These are phyloP conservation scores for Brachionus sp. DNA, from an alignment of 1,140 invertebrate species.

Conservation along the genomic window DNA sequence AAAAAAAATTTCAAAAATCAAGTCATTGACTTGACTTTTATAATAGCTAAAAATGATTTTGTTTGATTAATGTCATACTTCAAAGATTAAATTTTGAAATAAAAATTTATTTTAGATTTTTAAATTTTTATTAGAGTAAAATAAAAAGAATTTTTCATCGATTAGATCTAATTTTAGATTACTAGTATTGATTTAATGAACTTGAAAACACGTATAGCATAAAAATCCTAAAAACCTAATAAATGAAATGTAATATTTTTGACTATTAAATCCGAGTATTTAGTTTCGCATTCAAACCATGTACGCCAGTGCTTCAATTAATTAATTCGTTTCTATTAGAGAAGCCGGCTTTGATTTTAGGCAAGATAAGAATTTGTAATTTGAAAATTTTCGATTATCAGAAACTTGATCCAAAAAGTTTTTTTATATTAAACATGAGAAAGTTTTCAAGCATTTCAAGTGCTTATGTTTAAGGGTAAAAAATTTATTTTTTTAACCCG, in stretches of 20 bases:
- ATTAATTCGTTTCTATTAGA: neutral
- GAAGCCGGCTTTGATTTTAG: neutral
- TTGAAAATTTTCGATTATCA: neutral
- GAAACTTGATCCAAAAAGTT: neutral
- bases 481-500: neutral
- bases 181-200: too few relatives aligned
- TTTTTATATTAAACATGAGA: neutral
- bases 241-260: neutral
- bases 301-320: neutral
- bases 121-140: too few relatives aligned
- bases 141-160: too few relatives aligned
- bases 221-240: neutral
- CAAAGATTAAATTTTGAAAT: too few relatives aligned
- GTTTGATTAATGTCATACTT: too few relatives aligned
- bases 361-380: neutral
- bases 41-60: too few relatives aligned
- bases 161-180: too few relatives aligned
- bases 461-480: neutral
- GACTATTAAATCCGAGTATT: neutral
- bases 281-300: neutral
- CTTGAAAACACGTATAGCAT: too few relatives aligned
- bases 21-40: too few relatives aligned
- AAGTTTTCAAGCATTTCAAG: conserved; percentile 8
- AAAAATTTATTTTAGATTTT: too few relatives aligned
- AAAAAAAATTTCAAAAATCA: too few relatives aligned